Evolutionary conservation across 2,888 invertebrate species (phyloP), one percentile per base, ranked within the genome.

Genomic region (Brenthis daphne): DNA sequence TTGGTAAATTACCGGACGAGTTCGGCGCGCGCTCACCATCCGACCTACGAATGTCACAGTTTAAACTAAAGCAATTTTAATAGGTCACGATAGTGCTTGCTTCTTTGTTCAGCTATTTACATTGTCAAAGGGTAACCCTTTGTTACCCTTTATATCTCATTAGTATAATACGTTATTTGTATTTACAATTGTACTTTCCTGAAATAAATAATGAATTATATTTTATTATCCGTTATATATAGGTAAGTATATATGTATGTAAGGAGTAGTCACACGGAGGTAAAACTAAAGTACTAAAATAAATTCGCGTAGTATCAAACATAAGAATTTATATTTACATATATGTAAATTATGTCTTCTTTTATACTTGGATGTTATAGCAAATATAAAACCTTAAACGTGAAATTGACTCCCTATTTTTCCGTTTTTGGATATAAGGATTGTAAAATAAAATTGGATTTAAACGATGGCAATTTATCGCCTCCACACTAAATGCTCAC

Each of bases 401-500:
- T 51, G n/a, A 60, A 13, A 54, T 29, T n/a, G 29, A 29, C 65
- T 43, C 48, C 43, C 33, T 47, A 13, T 65, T 4, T 16, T 56
- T 54, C 67, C 29, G 13, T 69, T 64, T 69, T 64, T 54, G 67
- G 67, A 48, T 47, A 61, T 66, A 57, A 51, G 51, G 48, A 67
- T 70, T 67, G 57, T 57, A 72, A 55, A 63, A 69, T 79, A 71
- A 77, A 84, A 85, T 86, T 78, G 85, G 84, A 77, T 82, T 82
- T 81, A 82, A 88, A 86, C 85, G 80, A 81, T 79, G 77, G 79
- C 78, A 83, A 84, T 86, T 83, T 79, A 79, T 84, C 86, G 85
- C 88, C 89, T 85, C 87, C 89, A 74, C 74, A 77, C 75, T 79
- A 74, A 85, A 83, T 84, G 83, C 82, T 75, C 78, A 78, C 83